These are phyloP conservation scores for Agrochola lychnidis DNA, from an alignment of 2,888 invertebrate species.

Conservation along the genomic window DNA sequence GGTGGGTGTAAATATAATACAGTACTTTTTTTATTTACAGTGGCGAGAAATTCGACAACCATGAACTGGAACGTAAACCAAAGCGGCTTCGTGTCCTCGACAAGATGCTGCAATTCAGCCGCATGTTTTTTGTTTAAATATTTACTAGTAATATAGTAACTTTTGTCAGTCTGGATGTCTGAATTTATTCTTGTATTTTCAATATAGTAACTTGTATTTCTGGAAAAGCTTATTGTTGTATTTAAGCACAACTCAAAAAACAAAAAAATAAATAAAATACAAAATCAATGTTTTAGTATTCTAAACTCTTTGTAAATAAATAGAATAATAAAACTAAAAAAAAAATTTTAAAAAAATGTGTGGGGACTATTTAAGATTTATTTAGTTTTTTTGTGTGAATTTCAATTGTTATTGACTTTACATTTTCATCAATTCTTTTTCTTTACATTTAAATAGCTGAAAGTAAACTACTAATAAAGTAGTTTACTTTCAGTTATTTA, in stretches of 20 bases:
- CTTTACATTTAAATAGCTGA: no score
- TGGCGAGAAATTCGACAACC: slow-evolving; percentile 84
- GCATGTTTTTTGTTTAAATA: slow-evolving; percentile 93
- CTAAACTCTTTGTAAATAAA: neutral
- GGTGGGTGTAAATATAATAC: neutral
- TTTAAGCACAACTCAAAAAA: neutral
- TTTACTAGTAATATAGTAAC: neutral
- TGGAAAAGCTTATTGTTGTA: slow-evolving; percentile 12
- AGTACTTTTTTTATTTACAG: slow-evolving; percentile 75
- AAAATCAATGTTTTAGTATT: neutral
- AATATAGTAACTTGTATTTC: neutral
- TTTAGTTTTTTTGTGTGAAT: no score
- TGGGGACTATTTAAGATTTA: neutral
- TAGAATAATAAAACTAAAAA: neutral
- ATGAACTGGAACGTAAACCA: slow-evolving; percentile 87
- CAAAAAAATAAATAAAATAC: neutral
- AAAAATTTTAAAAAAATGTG: slow-evolving; percentile 17
- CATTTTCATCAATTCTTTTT: neutral
- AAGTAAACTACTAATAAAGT: neutral
- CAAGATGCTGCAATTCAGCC: slow-evolving; percentile 88
- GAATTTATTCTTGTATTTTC: slow-evolving; percentile 18
- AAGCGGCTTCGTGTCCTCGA: slow-evolving; percentile 87
- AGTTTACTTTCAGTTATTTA: neutral
- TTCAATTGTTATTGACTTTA: neutral
- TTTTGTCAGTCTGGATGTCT: slow-evolving; percentile 8